A percentile compares a stretch with the other conserved stretches of the same genome.
Conservation (phyloP, 2,888 invertebrate species). For the Conus canariensis region DNA sequence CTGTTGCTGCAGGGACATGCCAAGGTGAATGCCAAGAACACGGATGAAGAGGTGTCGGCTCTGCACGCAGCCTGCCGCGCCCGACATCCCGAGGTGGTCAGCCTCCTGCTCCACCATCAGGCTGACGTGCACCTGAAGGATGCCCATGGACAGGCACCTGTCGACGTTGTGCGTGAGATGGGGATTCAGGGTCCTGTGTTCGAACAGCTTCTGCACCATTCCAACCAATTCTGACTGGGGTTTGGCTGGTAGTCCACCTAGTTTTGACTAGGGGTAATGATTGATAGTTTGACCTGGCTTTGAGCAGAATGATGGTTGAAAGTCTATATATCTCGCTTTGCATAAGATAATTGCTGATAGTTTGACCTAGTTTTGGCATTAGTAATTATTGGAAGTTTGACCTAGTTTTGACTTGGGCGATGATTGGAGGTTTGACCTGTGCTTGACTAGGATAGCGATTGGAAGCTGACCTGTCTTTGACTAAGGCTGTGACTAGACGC, state of each 20-base stretch:
- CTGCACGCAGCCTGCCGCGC: conserved; percentile 20
- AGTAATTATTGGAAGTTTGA: too few species aligned
- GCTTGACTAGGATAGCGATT: too few species aligned
- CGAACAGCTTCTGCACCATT: neutral
- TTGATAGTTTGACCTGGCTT: neutral
- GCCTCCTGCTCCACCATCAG: conserved; percentile 48
- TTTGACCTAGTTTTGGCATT: too few species aligned
- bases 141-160: conserved; percentile 35
- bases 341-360: too few species aligned
- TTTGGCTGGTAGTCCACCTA: too few species aligned
- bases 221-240: too few species aligned
- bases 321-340: too few species aligned
- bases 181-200: neutral
- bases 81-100: neutral
- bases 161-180: neutral
- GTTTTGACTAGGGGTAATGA: too few species aligned
- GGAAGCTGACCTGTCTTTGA: too few species aligned
- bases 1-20: conserved; percentile 62
- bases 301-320: neutral
- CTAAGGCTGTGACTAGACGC: too few species aligned
- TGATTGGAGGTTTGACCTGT: too few species aligned
- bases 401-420: too few species aligned
- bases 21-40: conserved; percentile 59
- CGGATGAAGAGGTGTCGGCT: conserved; percentile 6
- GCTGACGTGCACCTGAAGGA: conserved; percentile 58